Base-by-base conservation (phyloP, 64 coral and sea anemone species). In the Pocillopora verrucosa region DNA sequence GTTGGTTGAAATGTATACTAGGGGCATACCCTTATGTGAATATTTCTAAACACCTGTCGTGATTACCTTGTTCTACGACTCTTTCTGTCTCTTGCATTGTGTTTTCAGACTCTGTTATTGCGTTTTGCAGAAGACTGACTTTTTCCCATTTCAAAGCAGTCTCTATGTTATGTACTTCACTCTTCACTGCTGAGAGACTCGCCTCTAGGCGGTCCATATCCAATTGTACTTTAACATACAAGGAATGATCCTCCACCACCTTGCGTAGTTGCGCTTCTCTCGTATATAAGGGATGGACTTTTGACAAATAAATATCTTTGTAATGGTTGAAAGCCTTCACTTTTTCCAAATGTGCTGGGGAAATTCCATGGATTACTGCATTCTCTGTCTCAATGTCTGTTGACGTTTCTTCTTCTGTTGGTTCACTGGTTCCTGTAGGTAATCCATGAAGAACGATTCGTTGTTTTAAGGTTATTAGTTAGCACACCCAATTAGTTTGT, bases 241-340 rank as follows among this genome's bases (percentile, higher is more conserved):
- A 72, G 64, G 36, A 83, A 68, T 11, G 15, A 25, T 70, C 65
- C 6, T 85, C 79, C 35, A 63, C 22, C 60, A 16, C 62, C 26
- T 81, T 81, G 58, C 22, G 58, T 60, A 92, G 56, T 37, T 34
- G 73, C 51, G 16, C 35, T 67, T 84, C 69, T 59, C 76, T 84
- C 25, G 24, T 75, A 10, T 89, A 68, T 64, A 74, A 82, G 26
- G 92, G 92, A 64, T 58, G 79, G 24, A 93, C 30, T 11, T 89
- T 79, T 15, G 16, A 51, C 20, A 69, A 61, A 59, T 93, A 93
- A 34, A 93, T 58, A 60, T 89, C n/a, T 25, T 88, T 84, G 38
- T 89, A 93, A 13, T n/a, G 24, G 19, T 58, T 45, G 88, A 89
- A 93, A 26, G 41, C 68, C 72, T 72, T 1, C 36, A 76, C 73